Base-by-base conservation (phyloP, 2,888 invertebrate genomes). In the Ochropacha duplaris region DNA sequence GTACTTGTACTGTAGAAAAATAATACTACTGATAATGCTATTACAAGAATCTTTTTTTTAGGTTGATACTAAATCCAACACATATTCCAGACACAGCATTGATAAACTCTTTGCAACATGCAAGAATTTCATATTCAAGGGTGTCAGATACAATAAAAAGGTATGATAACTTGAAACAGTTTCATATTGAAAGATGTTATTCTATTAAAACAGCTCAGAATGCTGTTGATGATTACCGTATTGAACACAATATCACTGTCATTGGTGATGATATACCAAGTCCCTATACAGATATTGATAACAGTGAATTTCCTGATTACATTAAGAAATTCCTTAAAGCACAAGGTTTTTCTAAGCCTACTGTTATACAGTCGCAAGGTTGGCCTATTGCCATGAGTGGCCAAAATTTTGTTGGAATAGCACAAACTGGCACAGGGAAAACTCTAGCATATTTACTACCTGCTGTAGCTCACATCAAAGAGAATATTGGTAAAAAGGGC, bases 381-480 rank as follows among this genome's bases (percentile, higher is more conserved):
- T 97, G 97, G 97, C 97, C 97, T 5, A 95, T 97, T 69, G 96
- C 96, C 50, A 92, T 97, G 81, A 95, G 95, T 72, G 97, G 97
- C 0, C 87, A 94, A 62, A 97, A 97, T 80, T 94, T 97, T 92
- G 97, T 97, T 65, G 97, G 97, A 28, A 97, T 97, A 73, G 97
- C 97, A 8, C 96, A 96, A 85, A 96, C 96, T 22, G 96, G 96
- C 39, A 96, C 96, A 31, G 96, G 96, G 2, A 96, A 96, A 82
- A 96, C 96, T 16, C 90, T 96, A 34, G 96, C 95, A 78, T 97
- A 96, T 80, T 95, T 96, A 60, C 83, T 96, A 64, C 98, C 97
- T 59, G 97, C 96, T 11, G 95, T 97, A 63, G 95, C 97, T 49
- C 97, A 98, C 78, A 96, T 97, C 55, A 96, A 95, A 74, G 95